Conservation (phyloP, 2,797 vertebrate genomes). For the Hippocampus kuda region DNA sequence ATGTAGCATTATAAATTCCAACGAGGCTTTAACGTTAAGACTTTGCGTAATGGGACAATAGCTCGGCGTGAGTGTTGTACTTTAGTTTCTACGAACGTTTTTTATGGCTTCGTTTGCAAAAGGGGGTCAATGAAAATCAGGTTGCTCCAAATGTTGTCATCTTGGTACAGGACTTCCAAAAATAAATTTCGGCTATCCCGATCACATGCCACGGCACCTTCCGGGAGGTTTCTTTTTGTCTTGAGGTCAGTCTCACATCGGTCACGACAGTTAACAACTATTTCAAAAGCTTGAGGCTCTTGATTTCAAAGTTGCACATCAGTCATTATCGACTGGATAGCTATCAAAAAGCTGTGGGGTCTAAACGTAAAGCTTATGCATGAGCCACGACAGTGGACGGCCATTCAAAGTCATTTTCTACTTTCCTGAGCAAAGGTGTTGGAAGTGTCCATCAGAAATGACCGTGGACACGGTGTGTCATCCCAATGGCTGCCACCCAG, state of each 20-base stretch:
- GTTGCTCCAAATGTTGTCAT: background rate
- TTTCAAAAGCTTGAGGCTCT: too few species aligned
- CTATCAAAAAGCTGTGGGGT: too few species aligned
- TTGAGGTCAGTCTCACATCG: background rate
- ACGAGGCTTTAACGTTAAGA: background rate
- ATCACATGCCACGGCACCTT: background rate
- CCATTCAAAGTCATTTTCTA: too few species aligned
- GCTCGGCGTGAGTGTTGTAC: background rate
- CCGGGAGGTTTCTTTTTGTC: background rate
- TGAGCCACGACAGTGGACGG: too few species aligned
- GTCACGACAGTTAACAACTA: too few species aligned
- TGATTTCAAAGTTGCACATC: too few species aligned
- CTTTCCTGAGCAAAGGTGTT: too few species aligned
- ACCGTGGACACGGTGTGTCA: too few species aligned
- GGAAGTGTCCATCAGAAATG: too few species aligned
- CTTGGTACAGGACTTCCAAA: background rate
- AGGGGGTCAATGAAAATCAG: background rate
- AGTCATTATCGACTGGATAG: too few species aligned
- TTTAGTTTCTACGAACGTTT: background rate
- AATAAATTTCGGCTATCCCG: background rate
- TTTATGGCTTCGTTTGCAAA: background rate
- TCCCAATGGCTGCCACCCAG: too few species aligned
- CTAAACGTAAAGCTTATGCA: too few species aligned
- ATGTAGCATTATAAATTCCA: constrained; percentile 3
- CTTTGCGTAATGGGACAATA: constrained; percentile 1